A percentile compares a stretch with the other conserved stretches of the same genome.
Conservation (phyloP, 1,140 invertebrate species). For the Drosophila burlai region DNA sequence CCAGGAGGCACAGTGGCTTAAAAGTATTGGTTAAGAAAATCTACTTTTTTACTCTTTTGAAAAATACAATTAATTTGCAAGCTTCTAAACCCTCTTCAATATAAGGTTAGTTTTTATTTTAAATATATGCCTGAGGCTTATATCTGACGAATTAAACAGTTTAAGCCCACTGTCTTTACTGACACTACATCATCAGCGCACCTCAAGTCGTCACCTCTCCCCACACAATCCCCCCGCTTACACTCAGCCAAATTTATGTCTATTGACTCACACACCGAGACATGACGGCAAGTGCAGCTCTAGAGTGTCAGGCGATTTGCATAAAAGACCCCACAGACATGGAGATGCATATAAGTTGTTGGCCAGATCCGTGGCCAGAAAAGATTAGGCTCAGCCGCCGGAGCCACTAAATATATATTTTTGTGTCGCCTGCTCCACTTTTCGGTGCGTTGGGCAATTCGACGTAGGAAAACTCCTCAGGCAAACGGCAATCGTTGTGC, state of each 20-base stretch:
- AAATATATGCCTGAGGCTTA: no score
- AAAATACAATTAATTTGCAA: neutral
- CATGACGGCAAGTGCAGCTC: conserved; percentile 35
- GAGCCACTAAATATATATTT: conserved; percentile 65
- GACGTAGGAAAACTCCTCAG: conserved; percentile 31
- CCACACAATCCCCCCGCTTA: neutral
- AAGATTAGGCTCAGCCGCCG: conserved; percentile 41
- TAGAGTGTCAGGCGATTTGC: conserved; percentile 56
- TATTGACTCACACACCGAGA: conserved; percentile 37
- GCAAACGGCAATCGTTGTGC: conserved; percentile 46
- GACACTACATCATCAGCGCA: conserved; percentile 38
- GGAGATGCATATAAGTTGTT: conserved; percentile 19
- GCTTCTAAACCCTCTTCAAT: neutral
- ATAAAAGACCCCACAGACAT: conserved; percentile 60
- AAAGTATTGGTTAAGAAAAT: no score
- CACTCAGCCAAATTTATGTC: conserved; percentile 54
- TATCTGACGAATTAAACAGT: no score
- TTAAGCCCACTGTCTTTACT: conserved; percentile 14
- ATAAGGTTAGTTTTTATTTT: neutral
- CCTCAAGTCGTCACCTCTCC: conserved; percentile 36
- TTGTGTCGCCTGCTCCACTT: conserved; percentile 65
- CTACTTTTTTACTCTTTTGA: neutral
- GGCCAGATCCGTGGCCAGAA: conserved; percentile 30
- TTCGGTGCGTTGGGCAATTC: conserved; percentile 67
- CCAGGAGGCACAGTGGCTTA: conserved; percentile 15